Base-by-base conservation (phyloP, 1,140 invertebrate genomes). In the Akabosia matsudoensis region DNA sequence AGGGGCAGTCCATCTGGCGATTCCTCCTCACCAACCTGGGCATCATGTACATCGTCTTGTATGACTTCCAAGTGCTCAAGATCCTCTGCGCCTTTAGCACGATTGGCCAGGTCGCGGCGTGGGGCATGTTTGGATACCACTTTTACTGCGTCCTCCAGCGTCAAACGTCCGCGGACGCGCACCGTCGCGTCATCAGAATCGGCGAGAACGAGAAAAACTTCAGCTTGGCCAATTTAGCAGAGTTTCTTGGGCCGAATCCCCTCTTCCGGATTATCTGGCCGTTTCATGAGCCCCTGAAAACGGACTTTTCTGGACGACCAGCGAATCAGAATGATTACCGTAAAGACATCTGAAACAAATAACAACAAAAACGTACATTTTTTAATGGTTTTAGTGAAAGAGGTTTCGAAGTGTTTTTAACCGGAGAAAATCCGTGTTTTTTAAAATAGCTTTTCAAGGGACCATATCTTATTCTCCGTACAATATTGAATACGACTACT, bases 221-320 rank as follows among this genome's bases (percentile, higher is more conserved):
- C 26, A 52, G 71, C 16, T 79, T 73, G 70, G 22, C 56, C 0
- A 79, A 78, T 45, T n/a, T 79, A 1, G 30, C 54, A 34, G 26
- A 61, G 2, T 81, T 79, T 73, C 22, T 81, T 2, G 80, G 80
- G 71, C 33, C 52, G 28, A 70, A 77, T 54, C 77, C 78, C n/a
- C 0, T 81, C 18, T 18, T 45, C 0, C n/a, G 74, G 67, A 79
- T 81, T 24, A 4, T 81, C 13, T 81, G 80, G 80, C 80, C 80
- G 13, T 81, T 79, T 72, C 76, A 79, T 61, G 0, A 31, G 14
- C 54, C 72, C n/a, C 10, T 74, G 1, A 33, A 37, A 37, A 26
- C 16, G 1, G 2, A n/a, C 22, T 51, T 37, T 22, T 4, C 4
- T 13, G 3, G 33, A 4, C 13, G 18, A 16, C 22, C 45, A 14